Conservation (phyloP, 2,888 invertebrate species). For the Saturnia pavonia region DNA sequence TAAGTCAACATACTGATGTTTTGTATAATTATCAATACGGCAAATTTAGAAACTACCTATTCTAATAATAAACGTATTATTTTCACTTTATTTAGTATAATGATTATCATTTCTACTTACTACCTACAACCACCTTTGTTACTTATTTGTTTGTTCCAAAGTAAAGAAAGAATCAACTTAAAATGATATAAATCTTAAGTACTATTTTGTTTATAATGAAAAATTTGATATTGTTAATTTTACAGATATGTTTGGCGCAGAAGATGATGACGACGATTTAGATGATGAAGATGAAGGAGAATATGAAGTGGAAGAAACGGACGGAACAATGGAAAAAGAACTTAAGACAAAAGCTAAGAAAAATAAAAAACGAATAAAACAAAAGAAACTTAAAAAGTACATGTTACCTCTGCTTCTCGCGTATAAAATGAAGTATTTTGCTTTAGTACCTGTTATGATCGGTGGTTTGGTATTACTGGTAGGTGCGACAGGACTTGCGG, state of each 20-base stretch:
- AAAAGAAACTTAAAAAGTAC: constrained; percentile 85
- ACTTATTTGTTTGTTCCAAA: background rate
- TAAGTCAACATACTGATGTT: background rate
- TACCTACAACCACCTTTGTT: background rate
- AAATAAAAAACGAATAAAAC: constrained; percentile 56
- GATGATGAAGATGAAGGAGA: constrained; percentile 55
- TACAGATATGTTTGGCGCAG: constrained; percentile 69
- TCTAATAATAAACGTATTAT: background rate
- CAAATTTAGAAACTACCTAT: background rate
- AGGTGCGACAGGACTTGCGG: constrained; percentile 90
- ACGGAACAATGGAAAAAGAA: constrained; percentile 31
- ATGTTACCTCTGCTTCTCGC: constrained; percentile 89
- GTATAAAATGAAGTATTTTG: constrained; percentile 91
- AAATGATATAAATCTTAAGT: background rate
- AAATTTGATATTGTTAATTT: constrained; percentile 25
- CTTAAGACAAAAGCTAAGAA: constrained; percentile 37
- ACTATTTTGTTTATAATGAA: background rate
- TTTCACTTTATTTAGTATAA: background rate
- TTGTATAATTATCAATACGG: background rate
- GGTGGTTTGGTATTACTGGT: constrained; percentile 87
- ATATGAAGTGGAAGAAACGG: constrained; percentile 51
- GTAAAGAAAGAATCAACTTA: background rate
- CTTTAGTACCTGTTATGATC: constrained; percentile 88
- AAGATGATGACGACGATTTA: constrained; percentile 58
- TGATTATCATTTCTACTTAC: background rate